Percentiles rank a stretch among this genome's conserved stretches.
These are phyloP conservation scores for Aegithalos caudatus DNA, from an alignment of 2,113 vertebrate genomes.

Conservation along the genomic window DNA sequence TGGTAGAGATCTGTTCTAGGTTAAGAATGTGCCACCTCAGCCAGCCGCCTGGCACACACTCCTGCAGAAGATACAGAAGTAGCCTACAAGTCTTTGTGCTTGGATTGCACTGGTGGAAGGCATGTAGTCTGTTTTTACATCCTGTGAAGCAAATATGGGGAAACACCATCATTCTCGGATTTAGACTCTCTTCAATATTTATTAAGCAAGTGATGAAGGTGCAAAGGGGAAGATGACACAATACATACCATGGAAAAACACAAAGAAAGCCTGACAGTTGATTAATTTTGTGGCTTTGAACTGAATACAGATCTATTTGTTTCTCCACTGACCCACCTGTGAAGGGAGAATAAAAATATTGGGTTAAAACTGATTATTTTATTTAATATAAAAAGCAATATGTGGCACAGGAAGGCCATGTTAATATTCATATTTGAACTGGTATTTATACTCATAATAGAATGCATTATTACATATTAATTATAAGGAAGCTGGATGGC, in stretches of 20 bases:
- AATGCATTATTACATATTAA: neutral
- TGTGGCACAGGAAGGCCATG: neutral
- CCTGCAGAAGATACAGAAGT: neutral
- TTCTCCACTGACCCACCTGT: neutral
- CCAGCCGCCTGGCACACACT: neutral
- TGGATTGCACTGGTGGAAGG: neutral
- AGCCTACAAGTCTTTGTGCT: neutral
- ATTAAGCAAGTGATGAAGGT: neutral
- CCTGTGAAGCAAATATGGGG: neutral
- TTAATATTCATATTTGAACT: neutral
- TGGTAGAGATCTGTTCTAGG: neutral
- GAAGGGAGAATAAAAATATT: neutral
- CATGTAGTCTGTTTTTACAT: neutral
- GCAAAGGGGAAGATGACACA: neutral
- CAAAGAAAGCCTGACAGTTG: neutral
- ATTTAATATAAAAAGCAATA: neutral
- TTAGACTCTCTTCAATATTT: neutral
- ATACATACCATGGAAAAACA: neutral
- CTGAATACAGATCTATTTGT: neutral
- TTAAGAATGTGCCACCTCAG: neutral
- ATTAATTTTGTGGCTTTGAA: neutral
- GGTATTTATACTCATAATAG: neutral
- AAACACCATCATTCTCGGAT: neutral
- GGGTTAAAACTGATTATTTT: neutral
- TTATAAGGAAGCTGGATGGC: neutral